Evolutionary conservation across 1,140 invertebrate genomes (phyloP), one percentile per base, ranked within the genome.

Genomic region (Glossosoma conforme): DNA sequence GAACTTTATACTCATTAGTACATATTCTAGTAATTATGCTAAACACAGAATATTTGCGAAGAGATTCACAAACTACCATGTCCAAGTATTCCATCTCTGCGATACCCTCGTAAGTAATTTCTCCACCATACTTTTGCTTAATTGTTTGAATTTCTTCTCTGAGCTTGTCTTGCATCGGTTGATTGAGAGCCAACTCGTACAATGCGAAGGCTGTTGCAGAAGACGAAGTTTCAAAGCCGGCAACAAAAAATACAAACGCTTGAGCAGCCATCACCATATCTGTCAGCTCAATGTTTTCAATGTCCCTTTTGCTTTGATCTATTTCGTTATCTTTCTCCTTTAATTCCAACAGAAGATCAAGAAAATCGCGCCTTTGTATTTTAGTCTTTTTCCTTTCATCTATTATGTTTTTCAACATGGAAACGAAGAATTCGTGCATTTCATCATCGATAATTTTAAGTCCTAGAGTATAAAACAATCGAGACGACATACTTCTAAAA

Each of bases 271-370:
- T 44, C 14, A 44, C 6, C 15, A n/a, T 35, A 22, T 52, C 17
- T 3, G 60, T 35, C 0, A 44, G 40, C 19, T 57, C 47, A 25
- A 59, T 19, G 24, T 35, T 9, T 13, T 41, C 41, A 21, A 25
- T 3, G 15, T 37, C 20, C n/a, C n/a, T n/a, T n/a, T n/a, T n/a
- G n/a, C n/a, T n/a, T n/a, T n/a, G n/a, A n/a, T n/a, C n/a, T n/a
- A 20, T 18, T 11, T 18, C 38, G 20, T 18, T 20, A 41, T 41
- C 18, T 14, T 41, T 41, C 20, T 8, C 4, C 14, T 36, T 14
- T 36, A 36, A 36, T 10, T 36, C 33, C 21, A 81, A 67, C 14
- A 83, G 37, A 22, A 80, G 58, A 59, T 81, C 78, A 2, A 80
- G 66, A 9, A 81, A 74, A 55, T 81, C 78, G 38, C 75, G 69